Evolutionary conservation across 1,140 invertebrate species (phyloP), one percentile per base, ranked within the genome.

Genomic region (Diabrotica virgifera): DNA sequence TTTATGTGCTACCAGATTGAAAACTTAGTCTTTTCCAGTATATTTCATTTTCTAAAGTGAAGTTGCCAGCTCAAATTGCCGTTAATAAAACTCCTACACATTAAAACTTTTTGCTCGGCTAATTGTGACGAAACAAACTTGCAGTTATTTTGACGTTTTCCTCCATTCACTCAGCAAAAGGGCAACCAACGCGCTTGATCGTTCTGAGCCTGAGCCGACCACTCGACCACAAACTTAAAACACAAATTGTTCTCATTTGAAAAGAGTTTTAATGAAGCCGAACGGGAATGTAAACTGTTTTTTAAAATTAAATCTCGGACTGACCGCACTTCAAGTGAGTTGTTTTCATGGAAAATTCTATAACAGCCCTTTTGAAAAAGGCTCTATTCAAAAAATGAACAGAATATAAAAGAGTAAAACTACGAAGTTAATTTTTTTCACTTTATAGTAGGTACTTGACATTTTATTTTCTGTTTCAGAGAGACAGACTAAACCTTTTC

Each of bases 311-410:
- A 64, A 50, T 60, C 52, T 58, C 63, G 63, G 54, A 55, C 58
- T 54, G 62, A 46, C 55, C 55, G 55, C 9, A 24, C 38, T 59
- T 60, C 24, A 36, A 57, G 55, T 65, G 63, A 65, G 50, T 66
- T 62, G 52, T 66, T 66, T 66, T 66, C 40, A 62, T 62, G 51
- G 54, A 52, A 66, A 62, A 62, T 53, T 61, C 50, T 50, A 57
- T 36, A 57, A 57, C 36, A 36, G 55, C 11, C n/a, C 36, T 57
- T 37, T 57, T 46, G 40, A 46, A 46, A 46, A 46, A 8, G 40
- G 40, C 40, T 46, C 40, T n/a, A 46, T 46, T 46, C 40, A 46
- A 46, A 46, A 46, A 46, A 46, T 46, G 40, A 46, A 46, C 40
- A 46, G 40, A 46, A 10, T 46, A 46, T 35, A 54, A 13, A 54